Evolutionary conservation across 2,888 invertebrate genomes (phyloP), one percentile per base, ranked within the genome.

Genomic region (Nomada fucata): DNA sequence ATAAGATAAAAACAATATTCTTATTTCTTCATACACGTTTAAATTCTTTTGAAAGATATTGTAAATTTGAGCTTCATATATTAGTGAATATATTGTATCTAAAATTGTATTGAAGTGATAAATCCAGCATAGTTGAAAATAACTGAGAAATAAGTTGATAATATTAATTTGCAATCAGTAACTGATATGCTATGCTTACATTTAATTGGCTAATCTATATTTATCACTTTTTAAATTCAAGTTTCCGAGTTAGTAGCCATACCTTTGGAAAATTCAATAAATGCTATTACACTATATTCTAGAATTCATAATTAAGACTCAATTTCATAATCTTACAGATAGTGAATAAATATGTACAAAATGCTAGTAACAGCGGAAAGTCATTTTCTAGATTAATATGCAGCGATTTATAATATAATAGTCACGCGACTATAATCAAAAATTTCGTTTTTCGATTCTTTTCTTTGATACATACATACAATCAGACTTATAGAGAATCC

Each of bases 341-440:
- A 85, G 79, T 76, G 77, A 89, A 84, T 85, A 81, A 89, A 86
- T 90, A 90, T 90, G 87, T 90, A 90, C 89, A 90, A 85, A 89
- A 87, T 82, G 75, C 82, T 82, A 85, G 68, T 79, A 86, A 85
- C 80, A 85, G 79, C 50, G 69, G 82, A 83, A 88, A 79, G 65
- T 82, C 77, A 81, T 85, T 75, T 80, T 82, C 78, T 87, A 84
- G 78, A 83, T 81, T 82, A 84, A 76, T 77, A 80, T 83, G 78
- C 57, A 83, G 72, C 59, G 72, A 74, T 70, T 81, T 79, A 50
- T 75, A 60, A 36, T 73, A 72, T 65, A 20, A 69, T 68, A 67
- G 59, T 86, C 77, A 85, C 70, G 55, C 29, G 53, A 50, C 65
- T 77, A 71, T 55, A 47, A 63, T 78, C 70, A 61, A 82, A 70